Percentiles rank a stretch among this genome's conserved stretches.
Evolutionary conservation across 2,113 vertebrate species (phyloP).

Genomic region (Poeciliopsis turrubarensis): DNA sequence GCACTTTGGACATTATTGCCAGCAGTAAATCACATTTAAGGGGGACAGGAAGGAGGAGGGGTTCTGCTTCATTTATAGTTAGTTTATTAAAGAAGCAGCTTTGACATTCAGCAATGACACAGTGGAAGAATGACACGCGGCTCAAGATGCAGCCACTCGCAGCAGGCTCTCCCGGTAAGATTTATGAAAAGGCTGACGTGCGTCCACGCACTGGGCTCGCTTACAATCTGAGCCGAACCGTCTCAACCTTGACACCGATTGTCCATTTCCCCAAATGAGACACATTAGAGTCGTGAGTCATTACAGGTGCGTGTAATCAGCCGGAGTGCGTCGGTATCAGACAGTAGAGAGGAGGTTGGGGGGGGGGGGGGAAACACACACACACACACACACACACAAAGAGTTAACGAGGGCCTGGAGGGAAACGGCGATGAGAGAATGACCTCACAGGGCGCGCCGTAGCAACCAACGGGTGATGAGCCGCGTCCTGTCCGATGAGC

Average conservation of each 20-base stretch:
- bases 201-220: background rate
- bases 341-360: background rate
- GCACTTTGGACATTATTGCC: conserved; percentile 53
- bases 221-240: conserved; percentile 3
- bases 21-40: conserved; percentile 63
- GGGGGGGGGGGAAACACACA: background rate
- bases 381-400: background rate
- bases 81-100: conserved; percentile 46
- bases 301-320: conserved; percentile 51
- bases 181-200: background rate
- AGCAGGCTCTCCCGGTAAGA: background rate
- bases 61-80: conserved; percentile 41
- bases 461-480: conserved; percentile 16
- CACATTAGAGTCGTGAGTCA: conserved; percentile 53
- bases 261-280: conserved; percentile 52
- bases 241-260: conserved; percentile 51
- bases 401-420: conserved; percentile 33
- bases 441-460: conserved; percentile 4
- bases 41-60: background rate
- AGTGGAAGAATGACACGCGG: conserved; percentile 6
- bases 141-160: background rate
- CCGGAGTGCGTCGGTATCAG: conserved; percentile 26
- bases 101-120: conserved; percentile 49
- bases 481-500: conserved; percentile 6
- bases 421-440: background rate